Evolutionary conservation across 1,140 invertebrate genomes (phyloP).

Genomic region (Nymphalis io): DNA sequence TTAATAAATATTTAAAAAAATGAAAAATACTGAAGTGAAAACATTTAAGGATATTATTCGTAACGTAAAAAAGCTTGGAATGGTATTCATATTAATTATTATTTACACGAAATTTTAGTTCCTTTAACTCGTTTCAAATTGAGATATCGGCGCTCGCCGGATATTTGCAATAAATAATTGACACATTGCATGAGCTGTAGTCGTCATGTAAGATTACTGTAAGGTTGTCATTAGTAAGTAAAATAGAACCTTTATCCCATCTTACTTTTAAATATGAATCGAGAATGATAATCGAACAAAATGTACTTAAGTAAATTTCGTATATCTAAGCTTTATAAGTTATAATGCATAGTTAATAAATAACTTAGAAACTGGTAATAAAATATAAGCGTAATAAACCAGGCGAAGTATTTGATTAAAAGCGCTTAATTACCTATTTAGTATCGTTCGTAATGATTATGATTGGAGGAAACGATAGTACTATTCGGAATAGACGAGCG

Average conservation of each 20-base stretch:
- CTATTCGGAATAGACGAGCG: conserved; percentile 37
- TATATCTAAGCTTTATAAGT: conserved; percentile 79
- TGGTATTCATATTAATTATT: conserved; percentile 1
- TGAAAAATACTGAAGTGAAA: conserved; percentile 12
- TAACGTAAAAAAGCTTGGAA: background rate
- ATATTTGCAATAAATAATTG: conserved; percentile 56
- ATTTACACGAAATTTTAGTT: background rate
- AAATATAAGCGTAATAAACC: conserved; percentile 64
- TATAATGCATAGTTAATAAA: conserved; percentile 70
- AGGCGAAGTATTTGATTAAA: conserved; percentile 68
- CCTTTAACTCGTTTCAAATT: conserved; percentile 34
- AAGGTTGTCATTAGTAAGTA: conserved; percentile 67
- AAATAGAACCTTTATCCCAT: conserved; percentile 59
- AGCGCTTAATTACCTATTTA: conserved; percentile 69
- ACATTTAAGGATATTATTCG: background rate
- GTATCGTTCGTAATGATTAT: conserved; percentile 60
- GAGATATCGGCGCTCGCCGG: conserved; percentile 40
- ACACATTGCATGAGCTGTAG: conserved; percentile 48
- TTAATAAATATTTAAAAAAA: conserved; percentile 17
- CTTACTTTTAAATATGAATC: conserved; percentile 61
- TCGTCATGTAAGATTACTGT: conserved; percentile 50
- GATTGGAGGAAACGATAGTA: conserved; percentile 41
- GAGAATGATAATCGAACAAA: conserved; percentile 73
- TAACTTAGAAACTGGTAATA: conserved; percentile 68
- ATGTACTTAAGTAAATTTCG: conserved; percentile 79